Evolutionary conservation across 2,113 vertebrate species (phyloP), one percentile per base, ranked within the genome.

Genomic region (Xenopus laevis): DNA sequence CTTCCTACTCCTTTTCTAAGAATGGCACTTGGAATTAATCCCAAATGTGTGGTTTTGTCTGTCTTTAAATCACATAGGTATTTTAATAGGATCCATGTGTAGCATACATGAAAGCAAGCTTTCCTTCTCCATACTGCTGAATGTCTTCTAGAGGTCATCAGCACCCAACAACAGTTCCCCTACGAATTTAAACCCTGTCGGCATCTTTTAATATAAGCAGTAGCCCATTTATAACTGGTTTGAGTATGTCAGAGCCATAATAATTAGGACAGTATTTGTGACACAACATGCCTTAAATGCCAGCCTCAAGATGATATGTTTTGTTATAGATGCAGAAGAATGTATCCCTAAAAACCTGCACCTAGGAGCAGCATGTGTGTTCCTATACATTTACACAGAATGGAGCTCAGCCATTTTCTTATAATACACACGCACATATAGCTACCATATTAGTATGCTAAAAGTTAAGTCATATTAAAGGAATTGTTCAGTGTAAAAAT

Each of bases 11-110:
- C 23, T 27, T 27, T 27, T 4, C 23, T 27, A 44, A 55, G 66
- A 73, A 53, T 55, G 52, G 63, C 58, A 18, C 40, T 66, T 30
- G 21, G 57, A 68, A 75, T 68, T 62, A 33, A 45, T 62, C 73
- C 72, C 72, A 68, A 75, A 68, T 55, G 65, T n/a, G 27, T 52
- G 21, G n/a, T 68, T 68, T 60, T 47, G 55, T 15, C 33, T 60
- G 44, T 61, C 65, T 62, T 62, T 62, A 75, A 75, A 75, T 53
- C 55, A 68, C 59, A 68, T 23, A 68, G 65, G 65, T 75, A 75
- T 75, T 52, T 75, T 75, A 75, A 75, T 68, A 13, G 17, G 23
- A 62, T 67, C 58, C 73, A 62, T 13, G 50, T 75, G 65, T 62
- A 62, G 18, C 20, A 68, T 46, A 68, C 65, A 62, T 75, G 72